A percentile compares a stretch with the other conserved stretches of the same genome.
phyloP scores from a whole-genome alignment of 1,140 invertebrate species.

The Drosophila tsacasi region DNA sequence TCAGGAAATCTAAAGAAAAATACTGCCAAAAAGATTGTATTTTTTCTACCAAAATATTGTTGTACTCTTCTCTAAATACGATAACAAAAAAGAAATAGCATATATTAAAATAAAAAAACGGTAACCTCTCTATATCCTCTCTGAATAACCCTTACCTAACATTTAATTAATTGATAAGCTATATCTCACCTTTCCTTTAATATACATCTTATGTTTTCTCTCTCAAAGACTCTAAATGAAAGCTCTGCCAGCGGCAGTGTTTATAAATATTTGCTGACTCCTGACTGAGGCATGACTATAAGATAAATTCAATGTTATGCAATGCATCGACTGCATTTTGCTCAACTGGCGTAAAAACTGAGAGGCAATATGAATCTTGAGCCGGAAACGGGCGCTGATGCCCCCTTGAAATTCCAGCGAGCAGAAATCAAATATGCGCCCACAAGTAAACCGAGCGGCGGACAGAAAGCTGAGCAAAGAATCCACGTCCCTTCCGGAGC shows the following conservation, averaged over 20 bases:
- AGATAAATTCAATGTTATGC: constrained; percentile 41
- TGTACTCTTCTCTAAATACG: too few species aligned
- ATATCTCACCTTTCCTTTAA: not conserved
- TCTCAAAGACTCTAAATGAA: not conserved
- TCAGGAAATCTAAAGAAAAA: too few species aligned
- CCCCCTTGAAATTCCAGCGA: constrained; percentile 39
- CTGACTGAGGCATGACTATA: not conserved
- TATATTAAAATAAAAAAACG: too few species aligned
- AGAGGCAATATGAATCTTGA: constrained; percentile 42
- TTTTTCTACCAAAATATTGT: too few species aligned
- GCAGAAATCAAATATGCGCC: constrained; percentile 73
- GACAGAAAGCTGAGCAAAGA: constrained; percentile 49
- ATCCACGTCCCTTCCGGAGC: constrained; percentile 37
- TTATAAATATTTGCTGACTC: constrained; percentile 26
- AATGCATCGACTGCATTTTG: constrained; percentile 48
- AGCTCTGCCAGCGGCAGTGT: constrained; percentile 10
- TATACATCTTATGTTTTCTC: not conserved
- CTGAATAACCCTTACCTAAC: not conserved
- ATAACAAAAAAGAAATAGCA: too few species aligned
- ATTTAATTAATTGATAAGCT: constrained; percentile 17
- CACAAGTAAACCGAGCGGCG: constrained; percentile 57
- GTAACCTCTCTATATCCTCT: too few species aligned
- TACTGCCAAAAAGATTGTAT: too few species aligned
- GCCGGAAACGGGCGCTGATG: constrained; percentile 28
- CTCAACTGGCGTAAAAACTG: constrained; percentile 67